phyloP scores from a whole-genome alignment of 92 coral and sea anemone genomes.

The Umimayanthus chanpuru region DNA sequence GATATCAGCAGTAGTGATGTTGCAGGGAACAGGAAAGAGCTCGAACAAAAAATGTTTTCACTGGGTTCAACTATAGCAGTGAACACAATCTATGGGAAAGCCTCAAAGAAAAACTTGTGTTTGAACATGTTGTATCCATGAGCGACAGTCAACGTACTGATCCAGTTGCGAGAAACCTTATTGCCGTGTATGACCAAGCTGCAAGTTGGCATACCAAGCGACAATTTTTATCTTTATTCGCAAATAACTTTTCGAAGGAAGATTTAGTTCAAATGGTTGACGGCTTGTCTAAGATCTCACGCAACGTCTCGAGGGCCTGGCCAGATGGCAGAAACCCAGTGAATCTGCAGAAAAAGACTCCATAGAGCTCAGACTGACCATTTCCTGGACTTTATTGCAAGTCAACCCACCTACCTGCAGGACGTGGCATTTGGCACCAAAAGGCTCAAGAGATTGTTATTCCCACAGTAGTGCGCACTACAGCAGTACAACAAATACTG shows the following conservation, averaged over 20 bases:
- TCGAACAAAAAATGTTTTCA: too few relatives aligned
- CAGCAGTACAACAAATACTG: not conserved
- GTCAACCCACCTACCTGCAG: slow-evolving; percentile 8
- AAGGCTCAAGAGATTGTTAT: not conserved
- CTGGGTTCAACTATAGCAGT: too few relatives aligned
- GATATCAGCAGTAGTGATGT: too few relatives aligned
- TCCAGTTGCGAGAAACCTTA: not conserved
- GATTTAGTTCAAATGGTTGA: not conserved
- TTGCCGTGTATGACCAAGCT: not conserved
- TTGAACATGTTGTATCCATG: too few relatives aligned
- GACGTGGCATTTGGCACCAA: not conserved
- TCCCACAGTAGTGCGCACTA: not conserved
- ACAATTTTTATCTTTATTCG: not conserved
- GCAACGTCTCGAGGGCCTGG: not conserved
- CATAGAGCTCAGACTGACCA: not conserved
- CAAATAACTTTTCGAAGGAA: not conserved
- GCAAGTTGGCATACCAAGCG: slow-evolving; percentile 6
- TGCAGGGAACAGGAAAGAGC: too few relatives aligned
- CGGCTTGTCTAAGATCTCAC: not conserved
- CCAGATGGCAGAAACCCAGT: not conserved
- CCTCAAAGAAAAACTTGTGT: too few relatives aligned
- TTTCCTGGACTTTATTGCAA: slow-evolving; percentile 6
- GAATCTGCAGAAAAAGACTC: not conserved
- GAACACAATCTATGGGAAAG: too few relatives aligned
- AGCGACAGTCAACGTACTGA: too few relatives aligned